Conservation (phyloP, 2,797 vertebrate species). For the Parauchenoglanis ngamensis region DNA sequence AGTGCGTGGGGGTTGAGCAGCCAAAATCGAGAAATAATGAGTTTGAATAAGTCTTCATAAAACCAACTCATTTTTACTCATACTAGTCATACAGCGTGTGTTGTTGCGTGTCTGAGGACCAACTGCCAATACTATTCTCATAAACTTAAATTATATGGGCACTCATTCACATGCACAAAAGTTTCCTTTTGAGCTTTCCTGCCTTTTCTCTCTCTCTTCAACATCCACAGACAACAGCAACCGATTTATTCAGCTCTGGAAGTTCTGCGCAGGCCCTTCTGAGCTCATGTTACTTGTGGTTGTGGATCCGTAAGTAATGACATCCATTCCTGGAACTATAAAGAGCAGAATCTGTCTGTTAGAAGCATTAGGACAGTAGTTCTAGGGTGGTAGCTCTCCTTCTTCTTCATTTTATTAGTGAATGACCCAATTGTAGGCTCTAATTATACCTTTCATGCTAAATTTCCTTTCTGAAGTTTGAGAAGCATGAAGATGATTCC, state of each 20-base stretch:
- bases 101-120: conserved; percentile 10
- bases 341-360: conserved; percentile 65
- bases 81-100: neutral
- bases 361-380: conserved; percentile 68
- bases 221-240: conserved; percentile 20
- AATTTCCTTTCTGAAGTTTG: conserved; percentile 31
- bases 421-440: conserved; percentile 60
- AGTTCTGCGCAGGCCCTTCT: conserved; percentile 40
- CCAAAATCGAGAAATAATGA: conserved; percentile 16
- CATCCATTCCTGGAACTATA: conserved; percentile 68
- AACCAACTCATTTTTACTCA: conserved; percentile 14
- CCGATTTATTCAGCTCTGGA: conserved; percentile 54
- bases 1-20: neutral
- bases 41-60: conserved; percentile 35
- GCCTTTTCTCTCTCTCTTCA: neutral
- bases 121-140: conserved; percentile 7
- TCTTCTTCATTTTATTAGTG: conserved; percentile 65
- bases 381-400: conserved; percentile 48
- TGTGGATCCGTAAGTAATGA: conserved; percentile 62
- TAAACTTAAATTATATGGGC: conserved; percentile 18
- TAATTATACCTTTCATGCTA: conserved; percentile 58
- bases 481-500: conserved; percentile 37
- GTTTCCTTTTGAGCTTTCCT: neutral
- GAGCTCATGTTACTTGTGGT: conserved; percentile 52
- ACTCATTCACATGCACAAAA: conserved; percentile 20